A percentile compares a stretch with the other conserved stretches of the same genome.
phyloP scores from a whole-genome alignment of 2,888 invertebrate species.

The Eupithecia dodoneata region DNA sequence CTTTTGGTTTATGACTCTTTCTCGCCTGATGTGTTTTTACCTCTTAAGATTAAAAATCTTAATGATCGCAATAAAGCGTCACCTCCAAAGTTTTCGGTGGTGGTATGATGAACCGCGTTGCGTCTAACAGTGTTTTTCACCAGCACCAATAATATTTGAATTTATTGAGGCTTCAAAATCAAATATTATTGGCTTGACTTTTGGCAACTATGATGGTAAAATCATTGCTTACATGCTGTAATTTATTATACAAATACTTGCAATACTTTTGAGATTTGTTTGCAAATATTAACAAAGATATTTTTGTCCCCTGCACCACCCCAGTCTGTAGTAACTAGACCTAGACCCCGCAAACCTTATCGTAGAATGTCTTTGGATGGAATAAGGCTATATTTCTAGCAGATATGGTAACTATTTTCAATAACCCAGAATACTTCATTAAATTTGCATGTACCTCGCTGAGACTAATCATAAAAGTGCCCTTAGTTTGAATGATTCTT shows the following conservation, averaged over 20 bases:
- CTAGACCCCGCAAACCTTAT: constrained; percentile 56
- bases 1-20: background rate
- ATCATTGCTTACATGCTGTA: background rate
- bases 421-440: background rate
- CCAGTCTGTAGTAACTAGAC: constrained; percentile 46
- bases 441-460: background rate
- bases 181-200: background rate
- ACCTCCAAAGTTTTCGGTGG: background rate
- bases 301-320: constrained; percentile 46
- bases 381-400: constrained; percentile 55
- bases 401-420: background rate
- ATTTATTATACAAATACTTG: background rate
- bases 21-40: background rate
- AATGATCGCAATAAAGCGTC: background rate
- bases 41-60: background rate
- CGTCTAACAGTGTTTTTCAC: background rate
- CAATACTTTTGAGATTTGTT: constrained; percentile 5
- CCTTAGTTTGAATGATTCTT: constrained; percentile 39
- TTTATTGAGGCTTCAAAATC: background rate
- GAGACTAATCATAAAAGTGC: constrained; percentile 27
- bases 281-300: constrained; percentile 34
- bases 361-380: constrained; percentile 71
- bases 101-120: background rate
- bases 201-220: background rate
- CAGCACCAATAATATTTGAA: background rate